These are phyloP conservation scores for Aplodontia rufa DNA, from an alignment of 2,113 vertebrate genomes.

Conservation along the genomic window DNA sequence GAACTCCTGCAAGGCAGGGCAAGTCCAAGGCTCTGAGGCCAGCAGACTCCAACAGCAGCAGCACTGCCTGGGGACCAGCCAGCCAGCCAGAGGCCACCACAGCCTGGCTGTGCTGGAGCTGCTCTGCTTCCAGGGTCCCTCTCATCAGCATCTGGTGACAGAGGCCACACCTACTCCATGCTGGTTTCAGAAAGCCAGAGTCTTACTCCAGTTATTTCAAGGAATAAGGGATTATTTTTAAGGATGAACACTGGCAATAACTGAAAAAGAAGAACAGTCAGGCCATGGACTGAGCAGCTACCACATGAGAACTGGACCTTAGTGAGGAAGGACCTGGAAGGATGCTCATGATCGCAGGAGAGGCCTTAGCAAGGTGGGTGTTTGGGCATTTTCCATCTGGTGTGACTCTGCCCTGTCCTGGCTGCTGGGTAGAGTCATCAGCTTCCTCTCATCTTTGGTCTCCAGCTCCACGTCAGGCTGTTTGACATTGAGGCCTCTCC, in stretches of 20 bases:
- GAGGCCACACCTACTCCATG: background rate
- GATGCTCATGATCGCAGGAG: background rate
- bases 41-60: background rate
- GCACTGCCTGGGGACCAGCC: background rate
- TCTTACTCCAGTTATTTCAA: background rate
- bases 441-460: background rate
- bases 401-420: background rate
- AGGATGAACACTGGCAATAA: background rate
- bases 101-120: background rate
- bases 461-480: background rate
- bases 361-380: background rate
- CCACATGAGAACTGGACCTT: background rate
- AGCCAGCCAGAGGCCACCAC: background rate
- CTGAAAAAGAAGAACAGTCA: background rate
- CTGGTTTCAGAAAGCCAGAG: background rate
- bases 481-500: background rate
- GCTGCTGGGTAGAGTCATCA: background rate
- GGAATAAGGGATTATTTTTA: background rate
- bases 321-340: background rate
- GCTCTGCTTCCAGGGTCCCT: background rate
- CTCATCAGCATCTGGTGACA: background rate
- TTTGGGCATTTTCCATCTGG: background rate
- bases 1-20: background rate
- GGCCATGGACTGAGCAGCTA: background rate
- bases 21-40: background rate